Evolutionary conservation across 2,888 invertebrate species (phyloP), one percentile per base, ranked within the genome.

Genomic region (Sphaerophoria rueppellii): DNA sequence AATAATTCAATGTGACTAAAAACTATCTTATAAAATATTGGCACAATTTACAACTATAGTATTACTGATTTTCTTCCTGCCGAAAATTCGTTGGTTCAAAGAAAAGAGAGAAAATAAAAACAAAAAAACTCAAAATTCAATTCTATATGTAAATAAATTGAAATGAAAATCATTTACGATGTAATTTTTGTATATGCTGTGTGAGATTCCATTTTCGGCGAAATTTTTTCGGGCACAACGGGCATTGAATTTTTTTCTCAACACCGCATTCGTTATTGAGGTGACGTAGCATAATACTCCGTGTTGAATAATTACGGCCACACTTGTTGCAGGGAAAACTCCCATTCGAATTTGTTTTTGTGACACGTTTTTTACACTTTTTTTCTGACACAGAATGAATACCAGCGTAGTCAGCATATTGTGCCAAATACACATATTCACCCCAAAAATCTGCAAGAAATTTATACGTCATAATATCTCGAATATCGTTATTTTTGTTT

Each of bases 181-280:
- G 92, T 88, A 90, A 92, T 91, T 82, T 92, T 92, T 87, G 92
- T 90, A 93, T 92, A 85, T 93, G 93, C 34, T 93, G 89, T 76
- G 92, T 89, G 35, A 93, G 89, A 88, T 93, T 93, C 89, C 92
- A 93, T 88, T 93, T 93, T 87, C 93, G 92, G 74, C 93, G 92
- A 14, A 93, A 91, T 77, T 88, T 88, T 71, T 89, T 89, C 63
- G 88, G 88, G 83, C 93, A 93, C 60, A 89, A 77, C 6, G 88
- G 88, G 85, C 93, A 93, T 6, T 87, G 76, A 79, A 92, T 91
- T 82, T 90, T 89, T 63, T 92, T 92, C 70, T 91, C 91, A 46
- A 90, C 89, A 4, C 91, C 91, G 80, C 91, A 91, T 74, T 90
- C 88, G 61, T 88, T 87, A 54, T 88, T 89, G 82, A 87, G 87